Base-by-base conservation (phyloP, 30 jellyfish, hydroid and myxozoan species). In the Hydra vulgaris region DNA sequence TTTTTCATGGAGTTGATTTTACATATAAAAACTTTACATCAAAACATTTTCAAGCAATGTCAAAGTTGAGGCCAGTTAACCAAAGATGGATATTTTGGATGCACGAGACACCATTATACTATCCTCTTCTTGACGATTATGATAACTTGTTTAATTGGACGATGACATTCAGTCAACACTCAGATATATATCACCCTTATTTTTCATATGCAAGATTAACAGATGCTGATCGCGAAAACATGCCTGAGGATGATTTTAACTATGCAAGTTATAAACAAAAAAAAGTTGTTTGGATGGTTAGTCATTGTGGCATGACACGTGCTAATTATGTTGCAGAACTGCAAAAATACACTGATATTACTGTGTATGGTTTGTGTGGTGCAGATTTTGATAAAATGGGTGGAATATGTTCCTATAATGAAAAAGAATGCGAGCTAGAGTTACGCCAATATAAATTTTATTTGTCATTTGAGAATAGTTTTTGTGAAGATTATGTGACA, bases 401-500 rank as follows among this genome's bases (percentile, higher is more conserved):
- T 81, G 99, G 99, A 15, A 88, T 90, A 17, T 94, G 96, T 55
- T 79, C 81, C 27, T 82, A 81, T 7, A 81, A 84, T 82, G 93
- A 87, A 25, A 74, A 71, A 15, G 77, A 82, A 26, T 92, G 98
- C 73, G 89, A 66, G 80, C 83, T 80, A 26, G 89, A 81, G 72
- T 23, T 94, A 1, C 74, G 70, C 56, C 74, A 70, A 16, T 92
- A 92, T 81, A 87, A 87, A 76, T 92, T 92, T 81, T 92, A 92
- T 74, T 71, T 92, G 23, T 71, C 98, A 76, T 92, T 92, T 77
- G 98, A 92, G 77, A 92, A 92, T 21, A 80, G 90, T 66, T 92
- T 92, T 83, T 92, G 98, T 74, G 91, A 92, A 71, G 98, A 92
- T 72, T 92, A 92, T 83, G 81, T 92, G 24, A 92, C 98, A 25